Percentiles rank a stretch among this genome's conserved stretches.
These are phyloP conservation scores for Tortrix viridana DNA, from an alignment of 2,888 invertebrate species.

Conservation along the genomic window DNA sequence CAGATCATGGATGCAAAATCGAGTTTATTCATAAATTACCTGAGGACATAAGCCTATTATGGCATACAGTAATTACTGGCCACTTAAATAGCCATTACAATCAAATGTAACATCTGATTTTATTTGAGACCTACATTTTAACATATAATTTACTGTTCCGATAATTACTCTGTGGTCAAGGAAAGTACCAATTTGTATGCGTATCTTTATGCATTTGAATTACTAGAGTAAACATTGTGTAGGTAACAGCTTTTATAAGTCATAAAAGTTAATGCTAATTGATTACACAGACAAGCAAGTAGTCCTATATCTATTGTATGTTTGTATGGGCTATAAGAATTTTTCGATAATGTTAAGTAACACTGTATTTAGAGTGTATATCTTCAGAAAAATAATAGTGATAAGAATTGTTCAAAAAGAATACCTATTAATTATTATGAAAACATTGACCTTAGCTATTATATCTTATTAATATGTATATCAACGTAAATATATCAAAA, in stretches of 20 bases:
- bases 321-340: too few species aligned
- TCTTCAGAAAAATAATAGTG: too few species aligned
- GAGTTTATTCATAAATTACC: neutral
- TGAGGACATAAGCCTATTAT: constrained; percentile 6
- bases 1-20: too few species aligned
- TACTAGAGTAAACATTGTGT: constrained; percentile 13
- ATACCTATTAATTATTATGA: neutral
- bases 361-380: too few species aligned
- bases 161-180: constrained; percentile 43
- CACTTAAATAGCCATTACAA: constrained; percentile 39
- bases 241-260: constrained; percentile 1
- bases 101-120: constrained; percentile 48
- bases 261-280: too few species aligned
- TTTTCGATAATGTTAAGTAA: too few species aligned
- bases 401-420: too few species aligned
- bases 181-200: constrained; percentile 26
- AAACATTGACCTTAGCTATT: neutral
- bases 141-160: constrained; percentile 40
- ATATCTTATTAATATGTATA: neutral
- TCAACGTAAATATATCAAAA: constrained; percentile 1
- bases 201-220: constrained; percentile 6
- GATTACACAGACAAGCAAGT: too few species aligned
- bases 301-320: too few species aligned
- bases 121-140: constrained; percentile 42
- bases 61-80: constrained; percentile 24